Percentiles rank a stretch among this genome's conserved stretches.
Evolutionary conservation across 1,140 invertebrate species (phyloP).

Genomic region (Dinoponera quadriceps): DNA sequence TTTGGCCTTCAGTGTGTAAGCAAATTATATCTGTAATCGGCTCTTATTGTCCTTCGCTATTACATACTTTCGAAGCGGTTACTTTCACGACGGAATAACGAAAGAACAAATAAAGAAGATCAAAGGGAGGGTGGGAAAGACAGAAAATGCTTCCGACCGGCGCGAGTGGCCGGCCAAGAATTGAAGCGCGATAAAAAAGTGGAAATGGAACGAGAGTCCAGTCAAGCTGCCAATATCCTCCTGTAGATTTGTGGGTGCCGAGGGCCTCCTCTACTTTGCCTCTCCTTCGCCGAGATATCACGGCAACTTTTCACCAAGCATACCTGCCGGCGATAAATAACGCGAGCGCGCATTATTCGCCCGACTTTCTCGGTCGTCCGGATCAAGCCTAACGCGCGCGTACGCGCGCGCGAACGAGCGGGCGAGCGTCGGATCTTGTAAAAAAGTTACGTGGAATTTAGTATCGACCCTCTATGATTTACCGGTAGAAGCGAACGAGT

Average conservation of each 20-base stretch:
- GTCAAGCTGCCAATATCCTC: constrained; percentile 77
- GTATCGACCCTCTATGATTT: constrained; percentile 39
- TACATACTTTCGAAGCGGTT: too few species aligned
- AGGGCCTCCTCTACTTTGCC: constrained; percentile 63
- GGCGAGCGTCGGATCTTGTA: constrained; percentile 20
- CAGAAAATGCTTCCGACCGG: constrained; percentile 22
- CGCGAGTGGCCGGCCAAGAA: constrained; percentile 12
- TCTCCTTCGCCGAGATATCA: constrained; percentile 69
- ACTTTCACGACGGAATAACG: too few species aligned
- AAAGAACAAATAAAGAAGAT: too few species aligned
- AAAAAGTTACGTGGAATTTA: constrained; percentile 57
- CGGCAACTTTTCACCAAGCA: constrained; percentile 71
- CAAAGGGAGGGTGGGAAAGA: too few species aligned
- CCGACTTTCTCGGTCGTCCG: constrained; percentile 65
- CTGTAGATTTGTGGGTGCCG: constrained; percentile 74
- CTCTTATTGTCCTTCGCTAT: too few species aligned
- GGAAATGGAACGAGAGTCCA: constrained; percentile 48
- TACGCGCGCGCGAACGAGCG: too few species aligned
- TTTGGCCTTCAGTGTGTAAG: too few species aligned
- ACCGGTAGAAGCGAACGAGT: constrained; percentile 21
- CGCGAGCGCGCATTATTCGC: constrained; percentile 67
- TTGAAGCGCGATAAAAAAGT: constrained; percentile 52
- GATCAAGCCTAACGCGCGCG: constrained; percentile 55
- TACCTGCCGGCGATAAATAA: constrained; percentile 78
- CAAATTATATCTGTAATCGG: too few species aligned